phyloP scores from a whole-genome alignment of 1,140 invertebrate species.

The Lucilia cuprina region DNA sequence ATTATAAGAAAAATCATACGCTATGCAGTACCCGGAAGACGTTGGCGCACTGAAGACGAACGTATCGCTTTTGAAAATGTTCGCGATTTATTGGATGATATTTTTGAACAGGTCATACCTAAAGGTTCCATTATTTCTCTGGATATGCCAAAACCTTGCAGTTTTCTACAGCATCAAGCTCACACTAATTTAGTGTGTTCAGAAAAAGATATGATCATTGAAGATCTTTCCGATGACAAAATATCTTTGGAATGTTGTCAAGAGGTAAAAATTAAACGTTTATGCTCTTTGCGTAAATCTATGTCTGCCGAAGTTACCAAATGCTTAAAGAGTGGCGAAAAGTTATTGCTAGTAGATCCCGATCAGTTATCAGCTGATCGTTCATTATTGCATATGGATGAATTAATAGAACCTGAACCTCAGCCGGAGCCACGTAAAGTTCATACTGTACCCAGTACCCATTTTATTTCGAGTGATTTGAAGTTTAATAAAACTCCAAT shows the following conservation, averaged over 20 bases:
- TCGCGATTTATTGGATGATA: conserved; percentile 44
- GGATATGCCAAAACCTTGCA: background rate
- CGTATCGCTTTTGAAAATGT: conserved; percentile 45
- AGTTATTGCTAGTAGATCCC: background rate
- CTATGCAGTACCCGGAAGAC: conserved; percentile 48
- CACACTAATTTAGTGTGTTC: background rate
- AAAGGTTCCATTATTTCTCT: conserved; percentile 1
- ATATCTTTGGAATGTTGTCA: background rate
- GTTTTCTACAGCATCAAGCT: background rate
- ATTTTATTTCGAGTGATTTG: background rate
- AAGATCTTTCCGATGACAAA: background rate
- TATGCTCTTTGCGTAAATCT: background rate
- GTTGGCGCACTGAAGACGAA: conserved; percentile 50
- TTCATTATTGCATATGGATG: background rate
- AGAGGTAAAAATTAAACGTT: background rate
- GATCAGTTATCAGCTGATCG: background rate
- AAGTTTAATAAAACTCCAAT: background rate
- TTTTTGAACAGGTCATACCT: conserved; percentile 36
- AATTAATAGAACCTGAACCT: background rate
- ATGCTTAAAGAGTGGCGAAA: background rate
- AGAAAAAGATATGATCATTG: background rate
- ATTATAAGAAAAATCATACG: conserved; percentile 52
- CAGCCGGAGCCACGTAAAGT: background rate
- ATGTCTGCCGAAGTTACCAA: conserved; percentile 6
- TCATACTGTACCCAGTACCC: background rate